Percentiles rank a stretch among this genome's conserved stretches.
Evolutionary conservation across 37 sponge, comb jelly and placozoan species (phyloP).

Genomic region (Cladorhizidae sp.): DNA sequence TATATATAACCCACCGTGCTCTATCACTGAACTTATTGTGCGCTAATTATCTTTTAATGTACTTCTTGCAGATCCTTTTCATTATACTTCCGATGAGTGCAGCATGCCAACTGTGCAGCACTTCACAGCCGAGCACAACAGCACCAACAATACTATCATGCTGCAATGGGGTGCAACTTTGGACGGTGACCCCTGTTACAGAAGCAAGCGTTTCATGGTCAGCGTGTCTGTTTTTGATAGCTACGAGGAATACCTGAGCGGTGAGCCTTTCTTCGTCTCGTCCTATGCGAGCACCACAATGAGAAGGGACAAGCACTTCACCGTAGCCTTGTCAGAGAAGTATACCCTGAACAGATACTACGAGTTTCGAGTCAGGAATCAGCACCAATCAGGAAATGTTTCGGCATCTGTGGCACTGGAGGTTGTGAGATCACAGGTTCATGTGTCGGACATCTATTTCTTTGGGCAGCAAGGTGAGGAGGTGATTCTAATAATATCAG

Average conservation of each 20-base stretch:
- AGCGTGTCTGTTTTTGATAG: neutral
- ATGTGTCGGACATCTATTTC: neutral
- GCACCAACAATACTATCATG: neutral
- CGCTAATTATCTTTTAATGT: too few relatives aligned
- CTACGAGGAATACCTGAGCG: neutral
- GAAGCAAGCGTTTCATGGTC: neutral
- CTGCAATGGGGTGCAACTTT: neutral
- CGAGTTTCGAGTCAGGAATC: neutral
- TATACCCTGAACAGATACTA: constrained; percentile 7
- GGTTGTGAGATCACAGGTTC: neutral
- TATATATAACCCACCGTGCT: too few relatives aligned
- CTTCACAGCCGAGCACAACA: neutral
- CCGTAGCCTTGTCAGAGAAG: neutral
- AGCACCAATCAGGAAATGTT: too few relatives aligned
- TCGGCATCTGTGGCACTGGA: too few relatives aligned
- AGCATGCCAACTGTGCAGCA: neutral
- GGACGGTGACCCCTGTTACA: neutral
- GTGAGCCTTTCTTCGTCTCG: neutral
- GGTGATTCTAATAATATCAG: too few relatives aligned
- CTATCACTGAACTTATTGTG: too few relatives aligned
- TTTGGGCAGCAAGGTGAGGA: constrained; percentile 15
- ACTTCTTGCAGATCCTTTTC: too few relatives aligned
- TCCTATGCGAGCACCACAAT: neutral
- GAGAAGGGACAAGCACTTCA: neutral
- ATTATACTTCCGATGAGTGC: neutral